Base-by-base conservation (phyloP, 2,113 vertebrate species). In the Oxyruncus cristatus region DNA sequence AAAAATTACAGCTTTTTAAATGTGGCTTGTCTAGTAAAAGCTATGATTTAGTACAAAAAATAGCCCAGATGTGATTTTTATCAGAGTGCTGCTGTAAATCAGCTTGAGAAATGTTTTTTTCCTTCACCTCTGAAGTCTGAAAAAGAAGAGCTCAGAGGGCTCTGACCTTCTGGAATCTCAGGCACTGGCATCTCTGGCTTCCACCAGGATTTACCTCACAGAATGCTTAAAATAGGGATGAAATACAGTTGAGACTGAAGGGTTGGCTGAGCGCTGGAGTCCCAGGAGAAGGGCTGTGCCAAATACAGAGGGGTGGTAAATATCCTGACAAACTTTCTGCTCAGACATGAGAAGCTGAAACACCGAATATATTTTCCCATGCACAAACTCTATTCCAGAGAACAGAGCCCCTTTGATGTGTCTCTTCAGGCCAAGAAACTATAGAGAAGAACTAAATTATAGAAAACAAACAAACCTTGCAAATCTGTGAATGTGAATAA, bases 1-100 rank as follows among this genome's bases (percentile, higher is more conserved):
- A 93, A 91, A 98, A 96, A 93, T 62, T 80, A 92, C 17, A 88
- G 92, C 88, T 96, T 93, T 94, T 96, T 82, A 89, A 86, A 95
- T 30, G 79, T 46, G 49, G 35, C 73, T 82, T 78, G 65, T 95
- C 77, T 71, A 83, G 86, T 92, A 92, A 88, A 83, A 71, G 70
- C 12, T n/a, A 52, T 86, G 89, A 95, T 95, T 95, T 88, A 92
- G 59, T 41, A 85, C 42, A 79, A 91, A 88, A 87, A 95, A 93
- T 58, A 47, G 73, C 76, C 83, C 68, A 73, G 88, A 85, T 83
- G n/a, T 59, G 87, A 92, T 87, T 93, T 93, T 94, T 80, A 76
- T 76, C 67, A 41, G 88, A 96, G 49, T 53, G 84, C 23, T 65
- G 72, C 85, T 72, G 33, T 96, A 87, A 93, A 95, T 90, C 85